Conservation (phyloP, 2,113 vertebrate genomes). For the Muntiacus muntjak region DNA sequence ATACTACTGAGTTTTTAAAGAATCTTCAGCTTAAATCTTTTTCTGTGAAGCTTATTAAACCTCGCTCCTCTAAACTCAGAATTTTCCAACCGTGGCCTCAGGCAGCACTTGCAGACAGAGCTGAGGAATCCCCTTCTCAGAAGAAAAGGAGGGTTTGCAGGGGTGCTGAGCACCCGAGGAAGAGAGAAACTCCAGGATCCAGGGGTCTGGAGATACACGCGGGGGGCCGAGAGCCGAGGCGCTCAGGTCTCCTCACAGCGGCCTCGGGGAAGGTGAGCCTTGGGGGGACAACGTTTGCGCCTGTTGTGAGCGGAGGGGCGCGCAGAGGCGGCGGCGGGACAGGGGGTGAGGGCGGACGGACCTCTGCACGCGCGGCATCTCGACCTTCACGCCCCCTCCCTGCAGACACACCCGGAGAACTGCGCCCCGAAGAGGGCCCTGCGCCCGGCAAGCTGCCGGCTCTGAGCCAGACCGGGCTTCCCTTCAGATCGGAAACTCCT, state of each 20-base stretch:
- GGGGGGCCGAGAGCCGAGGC: accelerated
- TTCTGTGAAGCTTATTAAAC: neutral
- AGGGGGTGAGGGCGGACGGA: no score
- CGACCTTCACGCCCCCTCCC: neutral
- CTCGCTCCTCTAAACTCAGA: neutral
- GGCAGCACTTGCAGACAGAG: accelerated
- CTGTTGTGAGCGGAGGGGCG: neutral
- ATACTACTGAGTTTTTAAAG: neutral
- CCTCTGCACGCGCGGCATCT: accelerated
- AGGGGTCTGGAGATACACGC: accelerated
- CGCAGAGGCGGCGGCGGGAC: neutral
- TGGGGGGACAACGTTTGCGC: accelerated
- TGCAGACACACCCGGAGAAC: neutral
- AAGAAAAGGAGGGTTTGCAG: neutral
- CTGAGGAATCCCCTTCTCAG: no score
- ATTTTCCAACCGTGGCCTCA: neutral
- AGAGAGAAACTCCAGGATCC: accelerated
- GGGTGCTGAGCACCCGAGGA: no score
- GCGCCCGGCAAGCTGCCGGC: neutral
- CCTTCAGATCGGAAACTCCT: neutral
- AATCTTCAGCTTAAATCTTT: neutral
- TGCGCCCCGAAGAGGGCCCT: neutral
- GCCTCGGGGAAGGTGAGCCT: neutral
- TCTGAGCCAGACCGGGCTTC: neutral
- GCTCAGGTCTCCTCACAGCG: neutral